Percentiles rank a stretch among this genome's conserved stretches.
phyloP scores from a whole-genome alignment of 2,888 invertebrate genomes.

The Limnephilus rhombicus region DNA sequence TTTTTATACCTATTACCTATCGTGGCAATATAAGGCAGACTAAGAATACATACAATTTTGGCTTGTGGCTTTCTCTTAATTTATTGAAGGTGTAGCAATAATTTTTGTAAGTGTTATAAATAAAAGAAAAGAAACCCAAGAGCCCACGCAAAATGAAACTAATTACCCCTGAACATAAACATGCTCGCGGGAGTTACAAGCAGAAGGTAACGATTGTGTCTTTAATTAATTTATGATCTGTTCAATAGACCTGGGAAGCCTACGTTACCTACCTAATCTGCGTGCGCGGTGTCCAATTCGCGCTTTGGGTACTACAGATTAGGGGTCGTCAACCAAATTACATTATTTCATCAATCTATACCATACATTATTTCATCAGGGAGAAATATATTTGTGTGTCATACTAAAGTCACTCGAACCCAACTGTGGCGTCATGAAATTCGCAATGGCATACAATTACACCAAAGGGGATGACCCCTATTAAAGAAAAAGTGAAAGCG shows the following conservation, averaged over 20 bases:
- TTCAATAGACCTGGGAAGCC: not conserved
- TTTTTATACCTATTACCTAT: too few relatives aligned
- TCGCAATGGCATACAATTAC: too few relatives aligned
- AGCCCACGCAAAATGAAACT: not conserved
- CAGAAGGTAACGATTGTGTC: not conserved
- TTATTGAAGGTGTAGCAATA: not conserved
- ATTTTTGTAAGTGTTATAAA: not conserved
- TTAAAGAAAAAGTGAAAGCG: too few relatives aligned
- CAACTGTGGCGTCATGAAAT: too few relatives aligned
- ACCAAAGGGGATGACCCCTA: too few relatives aligned
- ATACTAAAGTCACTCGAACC: too few relatives aligned
- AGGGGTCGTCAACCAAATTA: not conserved
- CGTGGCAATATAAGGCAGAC: too few relatives aligned
- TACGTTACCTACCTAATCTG: not conserved
- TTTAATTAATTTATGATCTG: constrained; percentile 1
- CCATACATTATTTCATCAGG: too few relatives aligned
- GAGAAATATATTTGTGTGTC: too few relatives aligned
- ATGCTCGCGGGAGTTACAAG: not conserved
- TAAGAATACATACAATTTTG: too few relatives aligned
- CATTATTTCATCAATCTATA: too few relatives aligned
- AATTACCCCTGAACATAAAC: not conserved
- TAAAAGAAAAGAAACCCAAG: not conserved
- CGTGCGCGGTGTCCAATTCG: not conserved
- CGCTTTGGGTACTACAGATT: not conserved
- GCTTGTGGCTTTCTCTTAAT: not conserved